Percentiles rank a stretch among this genome's conserved stretches.
These are phyloP conservation scores for Andrena praecox DNA, from an alignment of 2,888 invertebrate genomes.

Conservation along the genomic window DNA sequence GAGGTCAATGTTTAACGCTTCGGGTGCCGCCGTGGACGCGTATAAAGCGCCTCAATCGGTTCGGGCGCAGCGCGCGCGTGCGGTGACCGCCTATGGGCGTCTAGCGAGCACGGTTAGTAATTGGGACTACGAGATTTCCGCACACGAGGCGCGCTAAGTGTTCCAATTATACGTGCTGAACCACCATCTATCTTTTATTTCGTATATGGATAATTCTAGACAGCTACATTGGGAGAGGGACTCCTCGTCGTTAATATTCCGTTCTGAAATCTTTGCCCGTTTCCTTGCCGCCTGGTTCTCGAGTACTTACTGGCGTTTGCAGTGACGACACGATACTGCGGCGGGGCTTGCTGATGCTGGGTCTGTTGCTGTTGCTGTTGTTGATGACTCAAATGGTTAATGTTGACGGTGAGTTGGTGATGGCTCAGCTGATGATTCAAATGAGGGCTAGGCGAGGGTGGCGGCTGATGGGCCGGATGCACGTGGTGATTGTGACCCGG, in stretches of 20 bases:
- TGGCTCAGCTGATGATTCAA: slow-evolving; percentile 80
- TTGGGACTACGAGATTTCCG: background rate
- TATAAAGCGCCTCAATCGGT: background rate
- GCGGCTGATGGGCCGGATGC: slow-evolving; percentile 79
- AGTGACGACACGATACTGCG: slow-evolving; percentile 80
- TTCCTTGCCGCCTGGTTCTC: slow-evolving; percentile 1
- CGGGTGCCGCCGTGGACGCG: background rate
- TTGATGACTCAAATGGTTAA: slow-evolving; percentile 77
- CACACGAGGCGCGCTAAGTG: background rate
- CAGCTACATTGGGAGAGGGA: background rate
- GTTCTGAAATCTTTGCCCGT: background rate
- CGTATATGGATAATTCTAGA: too few species aligned
- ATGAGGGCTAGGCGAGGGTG: slow-evolving; percentile 79
- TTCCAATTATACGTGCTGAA: background rate
- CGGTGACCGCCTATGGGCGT: slow-evolving; percentile 8
- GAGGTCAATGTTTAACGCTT: slow-evolving; percentile 20
- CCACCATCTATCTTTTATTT: background rate
- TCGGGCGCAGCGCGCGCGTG: background rate
- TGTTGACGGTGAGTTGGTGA: slow-evolving; percentile 80
- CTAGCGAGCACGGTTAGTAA: background rate
- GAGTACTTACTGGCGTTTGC: slow-evolving; percentile 79
- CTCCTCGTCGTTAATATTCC: background rate
- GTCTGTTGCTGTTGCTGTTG: slow-evolving; percentile 78
- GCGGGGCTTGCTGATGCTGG: slow-evolving; percentile 77
- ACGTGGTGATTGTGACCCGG: slow-evolving; percentile 80